Evolutionary conservation across 30 jellyfish, hydroid and myxozoan species (phyloP).

Genomic region (Phacellophora camtschatica): DNA sequence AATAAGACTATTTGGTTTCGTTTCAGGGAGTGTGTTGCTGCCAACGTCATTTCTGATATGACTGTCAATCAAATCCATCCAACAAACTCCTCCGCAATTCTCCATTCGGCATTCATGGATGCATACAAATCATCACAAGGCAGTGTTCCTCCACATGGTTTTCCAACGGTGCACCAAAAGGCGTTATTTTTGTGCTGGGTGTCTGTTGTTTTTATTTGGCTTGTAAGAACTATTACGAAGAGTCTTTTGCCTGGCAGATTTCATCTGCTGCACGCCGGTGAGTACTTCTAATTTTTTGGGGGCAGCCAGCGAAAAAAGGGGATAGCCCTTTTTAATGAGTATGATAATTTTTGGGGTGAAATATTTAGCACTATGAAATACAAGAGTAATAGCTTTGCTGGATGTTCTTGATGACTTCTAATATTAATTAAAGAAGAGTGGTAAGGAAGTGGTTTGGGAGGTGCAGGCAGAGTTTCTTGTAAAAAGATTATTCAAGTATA

Average conservation of each 20-base stretch:
- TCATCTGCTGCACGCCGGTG: conserved; percentile 3
- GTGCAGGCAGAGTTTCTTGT: no score
- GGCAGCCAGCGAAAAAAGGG: neutral
- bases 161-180: conserved; percentile 73
- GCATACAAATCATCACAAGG: conserved; percentile 45
- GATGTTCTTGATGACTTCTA: no score
- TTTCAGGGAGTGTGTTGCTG: neutral
- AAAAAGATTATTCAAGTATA: no score
- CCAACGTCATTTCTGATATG: neutral
- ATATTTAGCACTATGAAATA: no score
- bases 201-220: conserved; percentile 25
- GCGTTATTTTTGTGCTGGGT: conserved; percentile 71
- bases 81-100: neutral
- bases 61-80: neutral
- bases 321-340: neutral
- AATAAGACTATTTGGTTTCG: no score
- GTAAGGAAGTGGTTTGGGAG: no score
- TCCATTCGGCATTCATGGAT: conserved; percentile 8
- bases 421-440: no score
- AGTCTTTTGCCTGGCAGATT: conserved; percentile 14
- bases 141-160: conserved; percentile 63
- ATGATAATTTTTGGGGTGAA: neutral
- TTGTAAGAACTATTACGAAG: conserved; percentile 16
- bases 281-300: neutral
- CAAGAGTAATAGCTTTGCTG: no score